Evolutionary conservation across 2,797 vertebrate species (phyloP).

Genomic region (Phrynocephalus vlangalii): DNA sequence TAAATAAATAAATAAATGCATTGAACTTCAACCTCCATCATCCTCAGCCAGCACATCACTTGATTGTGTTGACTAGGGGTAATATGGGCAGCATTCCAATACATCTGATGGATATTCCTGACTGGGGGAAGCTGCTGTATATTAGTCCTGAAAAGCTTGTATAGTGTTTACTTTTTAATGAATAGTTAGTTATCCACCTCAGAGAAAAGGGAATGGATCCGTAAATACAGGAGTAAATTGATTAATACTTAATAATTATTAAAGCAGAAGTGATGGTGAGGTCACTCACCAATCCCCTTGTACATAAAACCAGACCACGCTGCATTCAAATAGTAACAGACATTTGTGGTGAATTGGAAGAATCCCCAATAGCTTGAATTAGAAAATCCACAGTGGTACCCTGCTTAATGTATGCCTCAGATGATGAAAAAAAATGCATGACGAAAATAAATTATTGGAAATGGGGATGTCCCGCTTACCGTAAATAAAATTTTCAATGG

Average conservation of each 20-base stretch:
- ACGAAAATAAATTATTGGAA: too few species aligned
- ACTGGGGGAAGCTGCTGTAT: not conserved
- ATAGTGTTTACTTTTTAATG: rapidly evolving
- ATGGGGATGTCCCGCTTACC: too few species aligned
- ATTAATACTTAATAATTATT: constrained; percentile 64
- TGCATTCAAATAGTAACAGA: constrained; percentile 43
- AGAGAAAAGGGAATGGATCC: constrained; percentile 37
- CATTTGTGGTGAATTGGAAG: constrained; percentile 57
- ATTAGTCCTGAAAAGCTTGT: not conserved
- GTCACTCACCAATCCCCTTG: constrained; percentile 64
- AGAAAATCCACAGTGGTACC: constrained; percentile 14
- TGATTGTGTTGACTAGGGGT: not conserved
- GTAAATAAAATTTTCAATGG: too few species aligned
- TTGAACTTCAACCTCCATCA: not conserved
- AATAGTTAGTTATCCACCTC: not conserved
- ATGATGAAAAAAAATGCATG: too few species aligned
- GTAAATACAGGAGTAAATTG: constrained; percentile 45
- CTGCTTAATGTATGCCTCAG: too few species aligned
- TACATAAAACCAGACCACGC: constrained; percentile 61
- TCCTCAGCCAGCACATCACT: not conserved
- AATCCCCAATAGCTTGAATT: constrained; percentile 47
- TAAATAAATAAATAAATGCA: too few species aligned
- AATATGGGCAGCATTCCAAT: not conserved
- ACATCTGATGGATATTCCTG: not conserved
- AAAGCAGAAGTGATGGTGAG: constrained; percentile 49